These are phyloP conservation scores for Coilia nasus DNA, from an alignment of 2,797 vertebrate species.

Conservation along the genomic window DNA sequence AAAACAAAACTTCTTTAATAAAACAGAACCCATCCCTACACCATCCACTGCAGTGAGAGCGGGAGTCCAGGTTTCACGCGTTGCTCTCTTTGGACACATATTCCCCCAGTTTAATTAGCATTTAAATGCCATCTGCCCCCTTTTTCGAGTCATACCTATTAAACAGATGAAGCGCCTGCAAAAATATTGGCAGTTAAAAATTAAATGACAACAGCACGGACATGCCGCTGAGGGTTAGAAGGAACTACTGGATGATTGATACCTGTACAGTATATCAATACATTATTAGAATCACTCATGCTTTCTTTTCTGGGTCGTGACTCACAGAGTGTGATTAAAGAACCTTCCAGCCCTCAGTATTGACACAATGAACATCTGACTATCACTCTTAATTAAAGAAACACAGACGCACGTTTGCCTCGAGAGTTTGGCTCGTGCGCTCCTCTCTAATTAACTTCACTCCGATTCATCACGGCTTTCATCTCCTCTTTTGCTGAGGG, in stretches of 20 bases:
- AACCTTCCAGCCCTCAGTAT: slow-evolving; percentile 56
- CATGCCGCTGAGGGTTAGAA: background rate
- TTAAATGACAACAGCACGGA: slow-evolving; percentile 19
- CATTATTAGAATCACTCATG: slow-evolving; percentile 2
- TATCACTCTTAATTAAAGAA: slow-evolving; percentile 63
- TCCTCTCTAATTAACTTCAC: slow-evolving; percentile 67
- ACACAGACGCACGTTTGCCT: slow-evolving; percentile 59
- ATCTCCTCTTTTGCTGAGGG: background rate
- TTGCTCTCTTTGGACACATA: slow-evolving; percentile 35
- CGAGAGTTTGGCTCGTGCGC: slow-evolving; percentile 63
- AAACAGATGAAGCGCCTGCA: slow-evolving; percentile 27
- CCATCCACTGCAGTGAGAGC: slow-evolving; percentile 63
- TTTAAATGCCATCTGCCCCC: slow-evolving; percentile 20
- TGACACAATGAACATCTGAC: slow-evolving; percentile 67
- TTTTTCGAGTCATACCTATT: slow-evolving; percentile 24
- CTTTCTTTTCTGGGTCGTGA: slow-evolving; percentile 1
- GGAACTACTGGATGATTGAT: slow-evolving; percentile 20
- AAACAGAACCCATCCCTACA: slow-evolving; percentile 59
- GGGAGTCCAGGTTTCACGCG: slow-evolving; percentile 60
- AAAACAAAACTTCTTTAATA: slow-evolving; percentile 70
- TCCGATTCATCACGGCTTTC: slow-evolving; percentile 46
- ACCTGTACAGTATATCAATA: slow-evolving; percentile 15
- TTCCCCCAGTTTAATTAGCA: slow-evolving; percentile 17
- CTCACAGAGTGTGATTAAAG: slow-evolving; percentile 67
- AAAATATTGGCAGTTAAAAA: slow-evolving; percentile 27